Base-by-base conservation (phyloP, 2,113 vertebrate species). In the Oryzias woworae region DNA sequence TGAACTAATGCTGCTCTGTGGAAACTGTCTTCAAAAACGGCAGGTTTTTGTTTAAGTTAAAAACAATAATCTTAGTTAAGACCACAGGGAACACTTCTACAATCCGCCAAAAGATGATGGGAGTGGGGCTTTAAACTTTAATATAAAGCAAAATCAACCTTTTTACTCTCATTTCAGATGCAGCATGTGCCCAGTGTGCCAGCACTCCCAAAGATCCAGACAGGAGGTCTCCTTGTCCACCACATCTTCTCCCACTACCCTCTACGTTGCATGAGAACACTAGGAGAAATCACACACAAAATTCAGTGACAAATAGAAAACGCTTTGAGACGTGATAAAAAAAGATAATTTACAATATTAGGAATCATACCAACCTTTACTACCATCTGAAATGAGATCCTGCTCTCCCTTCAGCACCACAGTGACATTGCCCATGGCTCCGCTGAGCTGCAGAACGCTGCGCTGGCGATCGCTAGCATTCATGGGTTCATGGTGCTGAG, bases 161-260 rank as follows among this genome's bases (percentile, higher is more conserved):
- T 67, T 91, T 97, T 96, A 95, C 92, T 14, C 91, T 92, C 13
- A 91, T 74, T 71, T 73, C 77, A 49, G 93, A 90, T n/a, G 95
- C 92, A 28, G 86, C 84, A 58, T 95, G 92, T 0, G 97, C 97
- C 97, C 97, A 99, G 81, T 98, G 95, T 0, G 91, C 92, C 57
- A 99, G 77, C 70, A 95, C 94, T 13, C 97, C 97, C 53, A 98
- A 84, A 48, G 95, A 92, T 23, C 97, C 97, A 0, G 96, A 94
- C 0, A 99, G 92, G 47, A 99, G 94, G 69, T 99, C 97, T 0
- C 97, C 97, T 76, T 99, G 97, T 41, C 97, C 97, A 0, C 96
- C 97, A 26, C 97, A 99, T 64, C 97, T 88, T 58, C 97, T 94
- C 70, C 91, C 90, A 63, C 97, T 99, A 80, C 97, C 97, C 83